phyloP scores from a whole-genome alignment of 2,888 invertebrate species.

The Biston betularia region DNA sequence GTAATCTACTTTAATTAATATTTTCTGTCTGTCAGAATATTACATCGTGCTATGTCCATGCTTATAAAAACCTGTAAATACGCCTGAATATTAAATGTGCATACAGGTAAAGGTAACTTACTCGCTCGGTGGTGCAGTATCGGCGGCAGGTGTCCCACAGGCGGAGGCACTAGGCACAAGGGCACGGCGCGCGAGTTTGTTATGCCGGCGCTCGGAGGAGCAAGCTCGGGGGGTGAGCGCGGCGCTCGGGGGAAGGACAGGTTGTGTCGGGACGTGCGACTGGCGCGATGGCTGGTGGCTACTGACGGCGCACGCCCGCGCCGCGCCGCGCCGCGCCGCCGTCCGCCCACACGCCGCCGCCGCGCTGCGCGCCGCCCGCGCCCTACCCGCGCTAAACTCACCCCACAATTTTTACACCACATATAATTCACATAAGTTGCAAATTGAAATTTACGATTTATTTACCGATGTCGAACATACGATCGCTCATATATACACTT shows the following conservation, averaged over 20 bases:
- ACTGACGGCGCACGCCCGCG: conserved; percentile 60
- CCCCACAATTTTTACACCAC: conserved; percentile 76
- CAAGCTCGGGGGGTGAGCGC: conserved; percentile 45
- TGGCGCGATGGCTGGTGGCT: conserved; percentile 72
- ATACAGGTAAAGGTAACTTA: conserved; percentile 55
- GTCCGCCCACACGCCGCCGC: conserved; percentile 61
- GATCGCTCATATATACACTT: conserved; percentile 22
- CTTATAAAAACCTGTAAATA: conserved; percentile 5
- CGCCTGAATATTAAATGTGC: conserved; percentile 33
- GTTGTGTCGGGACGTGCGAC: conserved; percentile 72
- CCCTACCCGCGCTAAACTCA: conserved; percentile 68
- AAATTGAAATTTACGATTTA: conserved; percentile 50
- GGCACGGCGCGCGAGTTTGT: conserved; percentile 68
- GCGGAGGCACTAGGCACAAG: conserved; percentile 60
- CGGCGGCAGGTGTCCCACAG: conserved; percentile 29
- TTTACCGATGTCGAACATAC: conserved; percentile 41
- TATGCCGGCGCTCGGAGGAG: conserved; percentile 63
- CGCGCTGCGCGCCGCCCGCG: conserved; percentile 37
- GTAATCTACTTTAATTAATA: background rate
- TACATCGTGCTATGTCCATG: conserved; percentile 1
- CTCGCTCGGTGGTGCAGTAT: conserved; percentile 41
- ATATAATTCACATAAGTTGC: conserved; percentile 55
- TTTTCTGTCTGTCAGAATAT: background rate
- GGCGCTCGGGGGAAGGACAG: conserved; percentile 47
- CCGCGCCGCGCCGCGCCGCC: conserved; percentile 61